A percentile compares a stretch with the other conserved stretches of the same genome.
Evolutionary conservation across 2,888 invertebrate genomes (phyloP).

Genomic region (Tipula lateralis): DNA sequence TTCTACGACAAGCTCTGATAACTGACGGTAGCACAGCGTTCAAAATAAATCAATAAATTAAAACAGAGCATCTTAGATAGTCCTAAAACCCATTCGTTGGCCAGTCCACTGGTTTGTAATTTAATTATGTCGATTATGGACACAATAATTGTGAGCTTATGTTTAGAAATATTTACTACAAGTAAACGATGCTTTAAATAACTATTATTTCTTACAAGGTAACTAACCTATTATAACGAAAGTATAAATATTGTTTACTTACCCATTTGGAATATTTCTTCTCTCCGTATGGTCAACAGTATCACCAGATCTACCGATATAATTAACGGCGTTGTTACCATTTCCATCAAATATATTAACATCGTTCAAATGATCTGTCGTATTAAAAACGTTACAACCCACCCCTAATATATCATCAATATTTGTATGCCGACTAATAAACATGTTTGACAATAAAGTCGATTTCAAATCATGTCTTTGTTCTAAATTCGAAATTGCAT

Average conservation of each 20-base stretch:
- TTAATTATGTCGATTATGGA: no score
- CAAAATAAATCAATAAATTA: no score
- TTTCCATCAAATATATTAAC: slow-evolving; percentile 50
- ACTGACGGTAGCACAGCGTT: no score
- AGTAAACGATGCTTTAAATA: no score
- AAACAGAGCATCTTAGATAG: no score
- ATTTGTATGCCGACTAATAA: slow-evolving; percentile 79
- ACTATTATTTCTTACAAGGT: no score
- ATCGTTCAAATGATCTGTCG: slow-evolving; percentile 55
- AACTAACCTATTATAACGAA: no score
- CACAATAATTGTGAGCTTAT: no score
- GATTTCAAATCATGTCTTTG: slow-evolving; percentile 25
- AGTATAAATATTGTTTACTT: neutral
- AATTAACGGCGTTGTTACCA: slow-evolving; percentile 54
- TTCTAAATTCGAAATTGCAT: neutral
- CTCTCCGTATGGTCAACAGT: slow-evolving; percentile 49
- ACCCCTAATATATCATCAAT: slow-evolving; percentile 84
- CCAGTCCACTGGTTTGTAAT: no score
- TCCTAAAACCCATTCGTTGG: no score
- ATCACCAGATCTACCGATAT: slow-evolving; percentile 75
- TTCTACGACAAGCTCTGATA: no score
- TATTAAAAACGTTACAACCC: slow-evolving; percentile 56
- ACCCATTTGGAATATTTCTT: neutral
- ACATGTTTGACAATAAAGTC: slow-evolving; percentile 49
- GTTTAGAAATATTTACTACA: neutral